Base-by-base conservation (phyloP, 2,113 vertebrate species). In the Microtus montanus region DNA sequence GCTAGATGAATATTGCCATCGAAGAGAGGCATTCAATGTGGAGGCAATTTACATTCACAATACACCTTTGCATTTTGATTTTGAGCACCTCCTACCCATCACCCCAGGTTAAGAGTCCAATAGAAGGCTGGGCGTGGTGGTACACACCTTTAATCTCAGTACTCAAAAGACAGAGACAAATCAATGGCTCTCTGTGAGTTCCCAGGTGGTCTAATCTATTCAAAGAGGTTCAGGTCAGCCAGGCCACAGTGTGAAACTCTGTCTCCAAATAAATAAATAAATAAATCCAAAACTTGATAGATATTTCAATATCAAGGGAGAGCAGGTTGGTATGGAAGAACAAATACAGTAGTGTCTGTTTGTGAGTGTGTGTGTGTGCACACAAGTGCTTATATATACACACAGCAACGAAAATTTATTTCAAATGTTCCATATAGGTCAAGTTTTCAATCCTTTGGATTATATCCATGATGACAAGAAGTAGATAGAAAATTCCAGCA, bases 401-500 rank as follows among this genome's bases (percentile, higher is more conserved):
- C 79, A 82, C 22, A 38, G 52, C 10, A 22, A 41, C n/a, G 8
- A 61, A 64, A 64, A 85, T 47, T 66, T 70, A 35, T 20, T 83
- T 95, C 41, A 87, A 92, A 68, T 89, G 3, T 33, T 93, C 85
- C 83, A 96, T 14, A 58, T 20, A 70, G 44, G 68, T 14, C 94
- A 82, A 78, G 28, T n/a, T 79, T 79, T 79, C 86, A 47, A 47
- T 84, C 89, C 77, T 83, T 89, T 87, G 35, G 8, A 70, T 87
- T 70, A 78, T 78, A 33, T 4, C 13, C 68, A 91, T 61, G 79
- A 87, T 33, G 90, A 78, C 3, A 91, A 90, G 13, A 13, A 64
- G 2, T n/a, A 54, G 15, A 91, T 54, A 63, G 26, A 89, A 11
- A 94, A 94, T 94, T 88, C 38, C 54, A 83, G 75, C 64, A 24